Evolutionary conservation across 2,797 vertebrate species (phyloP), one percentile per base, ranked within the genome.

Genomic region (Pseudochromis fuscus): DNA sequence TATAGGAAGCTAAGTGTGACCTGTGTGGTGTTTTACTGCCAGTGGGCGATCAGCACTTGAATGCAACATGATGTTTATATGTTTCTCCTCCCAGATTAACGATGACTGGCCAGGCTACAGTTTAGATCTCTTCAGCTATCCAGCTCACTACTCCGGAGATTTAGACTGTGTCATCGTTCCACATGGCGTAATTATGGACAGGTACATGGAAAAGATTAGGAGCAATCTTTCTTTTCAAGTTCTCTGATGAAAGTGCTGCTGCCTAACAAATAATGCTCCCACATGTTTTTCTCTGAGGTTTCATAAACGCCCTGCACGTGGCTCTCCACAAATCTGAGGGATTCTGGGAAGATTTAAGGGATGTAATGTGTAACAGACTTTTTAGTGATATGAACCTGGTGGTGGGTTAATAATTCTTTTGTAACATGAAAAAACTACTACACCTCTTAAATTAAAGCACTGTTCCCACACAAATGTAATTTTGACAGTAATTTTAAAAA

Each of bases 181-280:
- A 4, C 96, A 97, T 0, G 96, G 96, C 60, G 93, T 98, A 79
- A 95, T 97, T 60, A 95, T 97, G 91, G 96, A 97, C 94, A 96
- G 96, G 96, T 98, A 93, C 44, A 37, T 0, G 12, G 23, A 33
- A 33, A 7, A 33, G 7, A 7, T 11, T 7, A 33, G 7, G 6
- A 12, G 19, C 4, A 52, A 21, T 25, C 5, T 25, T 23, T 33
- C 19, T 53, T 56, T 37, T 2, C 13, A 3, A n/a, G 0, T 55
- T 35, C 2, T 42, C 30, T 24, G 15, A 19, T 19, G 6, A 42
- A 31, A 0, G 12, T 37, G 44, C 16, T 38, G 27, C 25, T 12
- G 46, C 7, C 2, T 40, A 16, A 61, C 24, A 40, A 44, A 12
- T 7, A 5, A 31, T 31, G 10, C n/a, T 1, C 4, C 23, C 40